Conservation (phyloP, 2,797 vertebrate species). For the Gymnothorax reevesii region DNA sequence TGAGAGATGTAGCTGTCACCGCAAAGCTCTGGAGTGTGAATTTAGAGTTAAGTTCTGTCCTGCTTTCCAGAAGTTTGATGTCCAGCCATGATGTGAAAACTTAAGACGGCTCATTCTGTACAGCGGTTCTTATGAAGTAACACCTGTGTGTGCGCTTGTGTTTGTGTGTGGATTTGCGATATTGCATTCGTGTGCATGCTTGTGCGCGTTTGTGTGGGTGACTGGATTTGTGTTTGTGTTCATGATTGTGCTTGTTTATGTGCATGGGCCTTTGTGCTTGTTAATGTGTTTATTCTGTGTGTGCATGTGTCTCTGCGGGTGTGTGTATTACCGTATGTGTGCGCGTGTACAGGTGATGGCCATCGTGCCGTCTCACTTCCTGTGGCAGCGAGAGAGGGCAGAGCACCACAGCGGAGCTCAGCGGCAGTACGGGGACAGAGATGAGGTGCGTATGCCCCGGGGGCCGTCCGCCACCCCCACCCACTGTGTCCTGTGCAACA, state of each 20-base stretch:
- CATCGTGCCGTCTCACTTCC: slow-evolving; percentile 74
- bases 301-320: slow-evolving; percentile 53
- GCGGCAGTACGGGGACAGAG: slow-evolving; percentile 56
- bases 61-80: neutral
- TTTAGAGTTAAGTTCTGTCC: neutral
- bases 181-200: neutral
- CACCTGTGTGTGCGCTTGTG: neutral
- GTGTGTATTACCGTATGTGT: neutral
- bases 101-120: neutral
- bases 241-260: too few relatives aligned
- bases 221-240: neutral
- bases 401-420: slow-evolving; percentile 70
- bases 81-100: neutral
- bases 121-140: neutral
- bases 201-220: neutral
- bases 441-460: slow-evolving; percentile 57
- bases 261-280: neutral
- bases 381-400: slow-evolving; percentile 75
- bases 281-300: neutral
- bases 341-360: slow-evolving; percentile 71
- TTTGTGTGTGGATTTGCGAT: neutral
- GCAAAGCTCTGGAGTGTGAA: neutral
- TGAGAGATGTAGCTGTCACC: too few relatives aligned
- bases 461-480: slow-evolving; percentile 66
- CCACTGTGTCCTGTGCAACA: slow-evolving; percentile 64